Evolutionary conservation across 2,113 vertebrate genomes (phyloP), one percentile per base, ranked within the genome.

Genomic region (Oncorhynchus nerka): DNA sequence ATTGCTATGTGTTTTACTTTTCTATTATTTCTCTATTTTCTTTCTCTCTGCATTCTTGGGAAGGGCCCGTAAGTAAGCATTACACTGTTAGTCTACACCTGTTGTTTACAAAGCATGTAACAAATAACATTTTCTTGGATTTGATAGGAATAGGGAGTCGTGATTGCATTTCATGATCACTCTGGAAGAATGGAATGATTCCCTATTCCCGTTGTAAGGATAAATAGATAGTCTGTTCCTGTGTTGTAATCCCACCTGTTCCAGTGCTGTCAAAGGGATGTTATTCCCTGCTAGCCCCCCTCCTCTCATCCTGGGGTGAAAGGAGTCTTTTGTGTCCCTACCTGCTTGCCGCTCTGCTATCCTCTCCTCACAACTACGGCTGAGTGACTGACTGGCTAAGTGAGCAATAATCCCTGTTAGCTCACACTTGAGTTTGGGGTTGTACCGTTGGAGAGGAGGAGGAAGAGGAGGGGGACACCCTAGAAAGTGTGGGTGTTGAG

Each of bases 191-290:
- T 39, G 2, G 2, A 2, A 39, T 34, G 34, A 34, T 34, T 34
- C 34, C 34, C 34, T 34, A 34, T 34, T 34, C 34, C 39, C 67
- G 75, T 68, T 68, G 71, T 64, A 55, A 57, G 59, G n/a, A 61
- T 74, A 39, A 39, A 9, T 39, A 39, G 66, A 11, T 66, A 3
- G 5, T 28, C 76, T 80, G 82, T 74, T 82, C 81, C 78, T 16
- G 26, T 51, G 61, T 75, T 89, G 88, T 89, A 89, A 91, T 91
- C 86, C 87, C 91, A 91, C 90, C 90, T 92, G 89, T 91, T 92
- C 79, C 70, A 80, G 1, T 62, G 74, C 84, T 84, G 80, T 82
- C 81, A 71, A 68, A 16, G 0, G 86, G 88, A 89, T 90, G 86
- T 90, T 86, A 83, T 86, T 83, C 83, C 32, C 83, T 85, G 78